Percentiles rank a stretch among this genome's conserved stretches.
Evolutionary conservation across 2,113 vertebrate species (phyloP).

Genomic region (Microcebus tavaratra): DNA sequence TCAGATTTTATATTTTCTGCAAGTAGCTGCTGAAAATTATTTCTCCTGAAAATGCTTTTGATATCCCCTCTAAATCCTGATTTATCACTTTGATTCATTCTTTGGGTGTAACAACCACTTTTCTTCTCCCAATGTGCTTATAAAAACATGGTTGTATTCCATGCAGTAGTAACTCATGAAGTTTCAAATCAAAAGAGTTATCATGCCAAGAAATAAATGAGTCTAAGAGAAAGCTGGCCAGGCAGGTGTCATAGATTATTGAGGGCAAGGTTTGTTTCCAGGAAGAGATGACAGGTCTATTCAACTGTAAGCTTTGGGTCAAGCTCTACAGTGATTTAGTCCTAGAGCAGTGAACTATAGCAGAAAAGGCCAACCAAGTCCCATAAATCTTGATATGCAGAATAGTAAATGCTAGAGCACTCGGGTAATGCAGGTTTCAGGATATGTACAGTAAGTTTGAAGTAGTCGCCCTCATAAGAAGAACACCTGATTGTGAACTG

Average conservation of each 20-base stretch:
- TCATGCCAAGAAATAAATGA: conserved; percentile 29
- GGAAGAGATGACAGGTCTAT: conserved; percentile 23
- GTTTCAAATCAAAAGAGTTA: not conserved
- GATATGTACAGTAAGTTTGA: not conserved
- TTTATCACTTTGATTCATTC: conserved; percentile 22
- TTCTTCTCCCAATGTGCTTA: not conserved
- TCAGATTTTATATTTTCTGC: not conserved
- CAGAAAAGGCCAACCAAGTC: not conserved
- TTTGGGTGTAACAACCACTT: not conserved
- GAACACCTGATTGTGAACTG: not conserved
- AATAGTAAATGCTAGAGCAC: conserved; percentile 9
- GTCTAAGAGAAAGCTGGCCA: not conserved
- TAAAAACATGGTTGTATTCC: not conserved
- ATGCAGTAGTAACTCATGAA: not conserved
- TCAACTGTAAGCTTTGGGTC: not conserved
- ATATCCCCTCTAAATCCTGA: conserved; percentile 1
- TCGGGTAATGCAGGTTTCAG: not conserved
- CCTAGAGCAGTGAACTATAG: conserved; percentile 14
- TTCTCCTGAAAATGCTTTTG: conserved; percentile 22
- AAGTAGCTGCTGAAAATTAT: not conserved
- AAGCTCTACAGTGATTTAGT: conserved; percentile 40
- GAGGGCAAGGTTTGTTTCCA: not conserved
- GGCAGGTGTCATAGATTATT: not conserved
- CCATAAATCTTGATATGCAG: conserved; percentile 2
- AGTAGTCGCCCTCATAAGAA: not conserved